Evolutionary conservation across 2,888 invertebrate species (phyloP), one percentile per base, ranked within the genome.

Genomic region (Phragmatobia fuliginosa): DNA sequence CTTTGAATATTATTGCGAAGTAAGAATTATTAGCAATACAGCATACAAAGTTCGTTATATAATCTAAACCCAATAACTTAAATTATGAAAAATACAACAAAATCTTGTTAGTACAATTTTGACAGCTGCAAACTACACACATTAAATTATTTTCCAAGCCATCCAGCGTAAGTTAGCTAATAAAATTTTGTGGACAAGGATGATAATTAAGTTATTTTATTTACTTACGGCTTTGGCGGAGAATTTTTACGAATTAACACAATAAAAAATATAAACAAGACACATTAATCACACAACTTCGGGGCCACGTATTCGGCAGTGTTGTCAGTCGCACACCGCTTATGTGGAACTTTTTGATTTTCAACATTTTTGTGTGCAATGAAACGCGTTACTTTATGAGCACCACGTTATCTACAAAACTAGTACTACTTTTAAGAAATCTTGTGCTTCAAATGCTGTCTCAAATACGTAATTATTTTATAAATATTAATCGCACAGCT

Each of bases 271-370:
- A 93, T 93, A 94, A 94, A 94, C 93, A 94, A 93, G 90, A 85
- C 85, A 85, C 90, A 88, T 82, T 85, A 88, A 88, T 85, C 88
- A 86, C 91, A 87, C 84, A 89, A 89, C 88, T 87, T 88, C 88
- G 89, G 90, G 94, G 95, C 95, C 95, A 95, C 95, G 95, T 95
- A 95, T 95, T 91, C 90, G 87, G 86, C 89, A 82, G 93, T 92
- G 93, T 93, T 94, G 94, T 91, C 94, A 94, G 88, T 74, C 72
- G 75, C 73, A 84, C 82, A 85, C 82, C 90, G 94, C 92, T 88
- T 93, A 95, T 95, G 95, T 95, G 95, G 95, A 95, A 94, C 92
- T 95, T 95, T 92, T 93, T 84, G 87, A 88, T 87, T 74, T 82
- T 79, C 73, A 73, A 32, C n/a, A 10, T 2, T 1, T 18, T 33